Evolutionary conservation across 2,888 invertebrate species (phyloP).

Genomic region (Epinotia brunnichana): DNA sequence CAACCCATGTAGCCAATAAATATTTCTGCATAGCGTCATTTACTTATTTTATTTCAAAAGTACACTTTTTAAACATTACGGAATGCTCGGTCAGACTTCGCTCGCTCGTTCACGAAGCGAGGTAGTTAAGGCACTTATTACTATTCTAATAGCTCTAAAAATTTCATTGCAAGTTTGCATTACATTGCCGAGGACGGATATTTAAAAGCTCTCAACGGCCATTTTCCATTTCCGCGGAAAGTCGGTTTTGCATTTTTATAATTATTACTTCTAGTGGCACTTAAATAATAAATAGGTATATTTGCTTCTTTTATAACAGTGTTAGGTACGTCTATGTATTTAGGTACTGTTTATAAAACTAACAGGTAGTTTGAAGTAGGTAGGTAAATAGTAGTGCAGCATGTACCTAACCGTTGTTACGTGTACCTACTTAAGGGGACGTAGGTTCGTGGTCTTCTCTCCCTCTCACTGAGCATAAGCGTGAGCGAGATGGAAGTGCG

Average conservation of each 20-base stretch:
- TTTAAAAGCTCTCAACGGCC: conserved; percentile 32
- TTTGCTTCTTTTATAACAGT: conserved; percentile 7
- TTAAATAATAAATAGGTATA: conserved; percentile 12
- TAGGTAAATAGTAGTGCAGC: not conserved
- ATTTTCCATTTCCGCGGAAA: conserved; percentile 34
- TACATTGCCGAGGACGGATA: conserved; percentile 26
- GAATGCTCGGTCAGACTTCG: not conserved
- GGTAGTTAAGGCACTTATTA: conserved; percentile 27
- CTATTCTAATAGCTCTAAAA: conserved; percentile 32
- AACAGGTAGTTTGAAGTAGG: not conserved
- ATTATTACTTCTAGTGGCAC: conserved; percentile 29
- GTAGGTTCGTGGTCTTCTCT: no score
- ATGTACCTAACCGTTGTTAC: no score
- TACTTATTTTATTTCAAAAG: conserved; percentile 3
- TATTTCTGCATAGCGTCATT: conserved; percentile 42
- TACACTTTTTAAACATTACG: not conserved
- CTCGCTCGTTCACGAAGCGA: not conserved
- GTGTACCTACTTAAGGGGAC: no score
- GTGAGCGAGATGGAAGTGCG: no score
- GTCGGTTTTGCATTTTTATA: conserved; percentile 25
- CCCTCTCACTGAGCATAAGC: no score
- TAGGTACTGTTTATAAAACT: not conserved
- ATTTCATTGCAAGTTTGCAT: conserved; percentile 36
- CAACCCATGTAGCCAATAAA: conserved; percentile 41
- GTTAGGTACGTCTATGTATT: no score